These are phyloP conservation scores for Sebastes jordani DNA, from an alignment of 2,797 vertebrate species.

Conservation along the genomic window DNA sequence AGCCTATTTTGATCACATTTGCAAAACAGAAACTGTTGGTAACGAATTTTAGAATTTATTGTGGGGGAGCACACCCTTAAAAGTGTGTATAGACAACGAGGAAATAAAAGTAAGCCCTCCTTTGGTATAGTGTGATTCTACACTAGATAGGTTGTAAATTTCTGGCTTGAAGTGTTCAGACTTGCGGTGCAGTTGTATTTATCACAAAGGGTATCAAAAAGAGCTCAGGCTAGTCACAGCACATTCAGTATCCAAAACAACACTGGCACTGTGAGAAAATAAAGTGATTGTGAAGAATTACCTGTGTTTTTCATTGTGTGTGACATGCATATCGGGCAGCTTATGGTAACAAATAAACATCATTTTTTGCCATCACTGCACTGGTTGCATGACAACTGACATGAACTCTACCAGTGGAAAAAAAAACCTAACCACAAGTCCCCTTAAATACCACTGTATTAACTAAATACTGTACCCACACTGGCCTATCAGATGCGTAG, in stretches of 20 bases:
- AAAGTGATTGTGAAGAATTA: slow-evolving; percentile 1
- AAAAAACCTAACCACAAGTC: neutral
- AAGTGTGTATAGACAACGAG: neutral
- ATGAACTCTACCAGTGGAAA: neutral
- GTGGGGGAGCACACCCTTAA: too few relatives aligned
- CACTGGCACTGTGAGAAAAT: slow-evolving; percentile 13
- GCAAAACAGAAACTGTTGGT: neutral
- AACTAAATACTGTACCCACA: neutral
- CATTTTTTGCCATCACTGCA: neutral
- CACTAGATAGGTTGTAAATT: neutral
- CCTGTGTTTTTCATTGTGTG: neutral
- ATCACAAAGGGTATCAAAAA: neutral
- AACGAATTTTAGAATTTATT: neutral
- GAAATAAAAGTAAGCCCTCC: neutral
- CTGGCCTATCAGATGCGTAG: neutral
- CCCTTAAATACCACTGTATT: neutral
- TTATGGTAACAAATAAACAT: neutral
- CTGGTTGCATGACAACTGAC: neutral
- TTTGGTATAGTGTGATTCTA: neutral
- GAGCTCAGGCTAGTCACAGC: neutral
- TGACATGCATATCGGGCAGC: neutral
- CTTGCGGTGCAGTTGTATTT: neutral
- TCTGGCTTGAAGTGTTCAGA: neutral
- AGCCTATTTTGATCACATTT: neutral
- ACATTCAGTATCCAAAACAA: neutral